Base-by-base conservation (phyloP, 1,140 invertebrate species). In the Homarus americanus region DNA sequence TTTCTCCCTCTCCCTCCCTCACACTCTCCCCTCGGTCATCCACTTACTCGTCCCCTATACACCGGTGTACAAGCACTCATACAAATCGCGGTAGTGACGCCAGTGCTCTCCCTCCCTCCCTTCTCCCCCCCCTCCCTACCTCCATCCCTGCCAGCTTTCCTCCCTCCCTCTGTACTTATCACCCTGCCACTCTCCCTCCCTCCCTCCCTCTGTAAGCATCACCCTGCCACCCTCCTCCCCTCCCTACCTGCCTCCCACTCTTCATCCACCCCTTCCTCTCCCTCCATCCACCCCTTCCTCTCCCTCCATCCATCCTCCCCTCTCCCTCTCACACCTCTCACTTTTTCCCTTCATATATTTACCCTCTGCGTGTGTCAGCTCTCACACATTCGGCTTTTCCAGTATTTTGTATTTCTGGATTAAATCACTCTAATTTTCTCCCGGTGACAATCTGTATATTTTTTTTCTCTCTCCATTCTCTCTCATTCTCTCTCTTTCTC, bases 131-230 rank as follows among this genome's bases (percentile, higher is more conserved):
- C 34, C 17, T 32, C 44, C 9, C 49, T 24, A 7, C 5, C 41
- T 79, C 76, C 76, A 20, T 36, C 44, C 34, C n/a, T n/a, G n/a
- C n/a, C n/a, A n/a, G n/a, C n/a, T 49, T n/a, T 44, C 76, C 24
- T 4, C 38, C 44, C 76, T 40, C 76, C 17, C 28, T 76, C 76
- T 9, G 5, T 49, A 49, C 5, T 15, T 49, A 49, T 49, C 44
- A 15, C 44, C 44, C 5, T 49, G 44, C 0, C 58, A 5, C 58
- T 63, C 72, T 75, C 72, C 32, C 7, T 40, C 72, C 5, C 72
- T 75, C 15, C 34, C 72, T 24, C 72, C 20, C 66, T 69, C 32
- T 34, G 4, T 69, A 4, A 9, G 5, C 20, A 4, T 28, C 66
- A 5, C 66, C 7, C 72, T 34, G 0, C 24, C 72, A 12, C 32